Evolutionary conservation across 2,888 invertebrate genomes (phyloP).

Genomic region (Cepaea hortensis): DNA sequence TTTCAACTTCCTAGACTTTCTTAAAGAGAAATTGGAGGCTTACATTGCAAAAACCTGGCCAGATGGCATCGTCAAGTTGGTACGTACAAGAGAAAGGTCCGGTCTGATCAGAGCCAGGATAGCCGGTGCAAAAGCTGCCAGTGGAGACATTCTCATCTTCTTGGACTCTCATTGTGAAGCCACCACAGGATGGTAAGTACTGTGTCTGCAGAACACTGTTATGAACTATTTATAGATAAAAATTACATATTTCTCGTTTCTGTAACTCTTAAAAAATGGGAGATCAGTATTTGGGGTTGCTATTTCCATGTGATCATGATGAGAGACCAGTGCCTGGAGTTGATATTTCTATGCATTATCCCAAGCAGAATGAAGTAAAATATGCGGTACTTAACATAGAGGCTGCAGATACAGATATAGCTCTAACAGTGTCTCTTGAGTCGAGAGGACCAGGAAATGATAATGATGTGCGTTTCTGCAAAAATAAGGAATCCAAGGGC

Average conservation of each 20-base stretch:
- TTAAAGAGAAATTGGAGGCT: slow-evolving; percentile 69
- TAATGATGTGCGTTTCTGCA: no score
- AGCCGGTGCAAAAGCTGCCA: slow-evolving; percentile 89
- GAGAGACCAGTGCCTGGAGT: no score
- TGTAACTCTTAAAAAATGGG: neutral
- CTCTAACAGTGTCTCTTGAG: no score
- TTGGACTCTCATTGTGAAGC: slow-evolving; percentile 77
- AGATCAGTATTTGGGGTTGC: neutral
- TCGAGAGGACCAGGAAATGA: no score
- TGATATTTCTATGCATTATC: no score
- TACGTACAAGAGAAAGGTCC: slow-evolving; percentile 85
- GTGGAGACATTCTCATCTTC: slow-evolving; percentile 76
- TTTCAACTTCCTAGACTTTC: slow-evolving; percentile 60
- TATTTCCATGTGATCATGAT: no score
- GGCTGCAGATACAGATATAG: no score
- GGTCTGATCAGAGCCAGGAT: slow-evolving; percentile 93
- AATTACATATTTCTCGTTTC: neutral
- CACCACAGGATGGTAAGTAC: slow-evolving; percentile 49
- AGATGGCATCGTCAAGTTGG: slow-evolving; percentile 82
- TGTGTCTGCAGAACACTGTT: neutral
- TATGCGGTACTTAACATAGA: no score
- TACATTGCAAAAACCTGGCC: slow-evolving; percentile 81
- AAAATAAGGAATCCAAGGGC: no score
- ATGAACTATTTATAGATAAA: neutral
- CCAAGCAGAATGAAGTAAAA: no score